Conservation (phyloP, 2,888 invertebrate species). For the Cheilosia vulpina region DNA sequence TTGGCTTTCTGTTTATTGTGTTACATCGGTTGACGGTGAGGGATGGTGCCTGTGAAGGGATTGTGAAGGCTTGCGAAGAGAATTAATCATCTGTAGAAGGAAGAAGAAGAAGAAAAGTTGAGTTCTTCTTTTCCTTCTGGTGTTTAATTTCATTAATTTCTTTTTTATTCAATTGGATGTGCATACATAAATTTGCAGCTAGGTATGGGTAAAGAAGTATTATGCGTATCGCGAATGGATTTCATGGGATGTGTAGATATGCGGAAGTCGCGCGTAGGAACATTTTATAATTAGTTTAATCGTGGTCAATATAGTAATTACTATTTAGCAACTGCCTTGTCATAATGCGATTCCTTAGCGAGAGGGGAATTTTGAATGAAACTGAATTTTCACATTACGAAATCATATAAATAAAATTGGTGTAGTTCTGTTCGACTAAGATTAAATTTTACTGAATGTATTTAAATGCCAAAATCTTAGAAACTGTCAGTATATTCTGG, state of each 20-base stretch:
- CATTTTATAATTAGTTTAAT: constrained; percentile 48
- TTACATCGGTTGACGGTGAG: constrained; percentile 31
- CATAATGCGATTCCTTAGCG: background rate
- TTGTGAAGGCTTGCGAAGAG: constrained; percentile 30
- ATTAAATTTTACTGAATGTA: too few relatives aligned
- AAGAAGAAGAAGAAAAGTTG: constrained; percentile 26
- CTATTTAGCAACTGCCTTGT: constrained; percentile 29
- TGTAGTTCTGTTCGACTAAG: too few relatives aligned
- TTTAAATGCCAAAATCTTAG: too few relatives aligned
- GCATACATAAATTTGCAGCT: constrained; percentile 22
- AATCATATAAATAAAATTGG: too few relatives aligned
- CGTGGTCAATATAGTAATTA: constrained; percentile 25
- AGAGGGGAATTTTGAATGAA: background rate
- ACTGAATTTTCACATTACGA: too few relatives aligned
- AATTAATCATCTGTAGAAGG: constrained; percentile 67
- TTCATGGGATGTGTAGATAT: background rate
- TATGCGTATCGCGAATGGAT: background rate
- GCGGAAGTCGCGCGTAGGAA: constrained; percentile 1
- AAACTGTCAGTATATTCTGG: too few relatives aligned
- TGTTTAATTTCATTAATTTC: constrained; percentile 38
- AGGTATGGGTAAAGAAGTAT: background rate
- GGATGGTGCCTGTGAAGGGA: background rate
- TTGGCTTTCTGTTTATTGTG: constrained; percentile 68
- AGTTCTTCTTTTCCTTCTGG: constrained; percentile 14
- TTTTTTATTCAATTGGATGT: constrained; percentile 30